Conservation (phyloP, 2,888 invertebrate genomes). For the Hetaerina titia region DNA sequence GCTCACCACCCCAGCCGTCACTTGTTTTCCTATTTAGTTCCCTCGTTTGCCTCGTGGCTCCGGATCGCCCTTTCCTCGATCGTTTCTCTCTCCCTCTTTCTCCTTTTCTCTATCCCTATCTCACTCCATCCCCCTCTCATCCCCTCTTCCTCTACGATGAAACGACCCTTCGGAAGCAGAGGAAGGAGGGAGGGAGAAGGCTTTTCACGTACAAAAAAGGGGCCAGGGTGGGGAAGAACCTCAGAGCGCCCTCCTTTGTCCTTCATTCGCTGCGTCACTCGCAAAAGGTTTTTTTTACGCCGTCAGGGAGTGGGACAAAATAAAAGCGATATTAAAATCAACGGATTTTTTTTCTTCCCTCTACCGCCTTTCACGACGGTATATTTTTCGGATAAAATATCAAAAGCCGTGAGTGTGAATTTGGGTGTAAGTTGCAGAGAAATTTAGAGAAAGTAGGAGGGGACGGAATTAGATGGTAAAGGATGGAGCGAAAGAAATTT, state of each 20-base stretch:
- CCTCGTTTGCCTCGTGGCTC: background rate
- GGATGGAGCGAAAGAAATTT: background rate
- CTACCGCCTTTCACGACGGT: background rate
- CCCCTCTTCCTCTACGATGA: background rate
- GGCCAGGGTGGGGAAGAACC: background rate
- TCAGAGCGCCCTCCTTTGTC: background rate
- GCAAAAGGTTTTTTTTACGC: background rate
- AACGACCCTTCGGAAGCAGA: background rate
- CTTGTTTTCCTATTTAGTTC: background rate
- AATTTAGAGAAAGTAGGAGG: background rate
- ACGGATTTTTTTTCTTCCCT: background rate
- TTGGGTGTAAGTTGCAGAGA: background rate
- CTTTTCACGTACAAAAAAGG: background rate
- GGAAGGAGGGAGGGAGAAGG: background rate
- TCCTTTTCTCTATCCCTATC: background rate
- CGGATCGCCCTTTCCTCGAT: background rate
- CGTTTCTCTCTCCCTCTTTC: background rate
- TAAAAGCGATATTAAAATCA: constrained; percentile 9
- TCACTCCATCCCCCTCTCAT: background rate
- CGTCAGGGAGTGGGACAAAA: background rate
- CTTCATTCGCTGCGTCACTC: background rate
- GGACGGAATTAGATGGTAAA: background rate
- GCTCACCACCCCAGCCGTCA: background rate
- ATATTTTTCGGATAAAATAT: background rate
- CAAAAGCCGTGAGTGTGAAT: background rate